These are phyloP conservation scores for Oscheius sp. DNA, from an alignment of 2,888 invertebrate species.

Conservation along the genomic window DNA sequence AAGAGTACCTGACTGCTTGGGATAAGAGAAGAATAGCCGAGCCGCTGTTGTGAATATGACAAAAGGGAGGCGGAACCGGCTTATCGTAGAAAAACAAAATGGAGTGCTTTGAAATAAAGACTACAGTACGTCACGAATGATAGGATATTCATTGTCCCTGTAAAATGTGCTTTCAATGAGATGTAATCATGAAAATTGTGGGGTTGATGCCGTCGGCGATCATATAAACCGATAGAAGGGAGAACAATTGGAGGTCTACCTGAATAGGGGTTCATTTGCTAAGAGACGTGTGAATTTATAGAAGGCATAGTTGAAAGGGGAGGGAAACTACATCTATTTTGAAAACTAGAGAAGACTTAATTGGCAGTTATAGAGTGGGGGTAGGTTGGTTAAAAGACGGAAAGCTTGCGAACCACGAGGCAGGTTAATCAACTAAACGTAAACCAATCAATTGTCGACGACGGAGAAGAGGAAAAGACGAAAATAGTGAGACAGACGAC, in stretches of 20 bases:
- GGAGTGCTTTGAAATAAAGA: background rate
- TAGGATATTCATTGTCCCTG: background rate
- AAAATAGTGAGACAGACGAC: background rate
- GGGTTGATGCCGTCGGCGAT: background rate
- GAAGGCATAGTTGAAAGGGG: background rate
- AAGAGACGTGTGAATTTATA: background rate
- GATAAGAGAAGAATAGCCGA: background rate
- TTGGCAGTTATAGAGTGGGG: conserved; percentile 23
- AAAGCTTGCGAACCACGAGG: conserved; percentile 10
- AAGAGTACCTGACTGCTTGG: background rate
- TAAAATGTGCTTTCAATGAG: background rate
- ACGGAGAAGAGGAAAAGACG: background rate
- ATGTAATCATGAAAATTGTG: conserved; percentile 20
- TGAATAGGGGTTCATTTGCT: conserved; percentile 4
- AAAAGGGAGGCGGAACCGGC: conserved; percentile 3
- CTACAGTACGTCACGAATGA: background rate
- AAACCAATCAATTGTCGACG: conserved; percentile 17
- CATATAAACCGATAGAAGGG: background rate
- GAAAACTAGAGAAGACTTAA: conserved; percentile 8
- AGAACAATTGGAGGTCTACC: background rate
- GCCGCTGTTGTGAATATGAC: background rate
- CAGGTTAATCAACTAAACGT: conserved; percentile 32
- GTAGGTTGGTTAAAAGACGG: background rate
- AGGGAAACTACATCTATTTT: background rate
- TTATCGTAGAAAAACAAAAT: background rate